These are phyloP conservation scores for Chromoteleia sp. DNA, from an alignment of 2,888 invertebrate species.

Conservation along the genomic window DNA sequence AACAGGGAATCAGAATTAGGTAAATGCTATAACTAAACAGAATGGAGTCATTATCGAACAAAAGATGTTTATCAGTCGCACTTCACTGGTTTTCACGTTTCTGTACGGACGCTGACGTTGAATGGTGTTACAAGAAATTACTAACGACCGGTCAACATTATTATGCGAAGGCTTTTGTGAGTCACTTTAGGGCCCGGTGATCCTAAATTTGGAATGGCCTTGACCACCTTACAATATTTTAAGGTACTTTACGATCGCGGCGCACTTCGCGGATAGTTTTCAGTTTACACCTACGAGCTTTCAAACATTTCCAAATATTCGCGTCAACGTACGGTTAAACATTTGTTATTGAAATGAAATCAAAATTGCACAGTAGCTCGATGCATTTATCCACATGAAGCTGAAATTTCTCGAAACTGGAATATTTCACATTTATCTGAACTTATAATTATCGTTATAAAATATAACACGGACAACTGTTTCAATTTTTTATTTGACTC, in stretches of 20 bases:
- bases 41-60: slow-evolving; percentile 65
- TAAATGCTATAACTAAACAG: slow-evolving; percentile 62
- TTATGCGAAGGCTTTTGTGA: slow-evolving; percentile 55
- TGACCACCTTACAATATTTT: slow-evolving; percentile 63
- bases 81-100: slow-evolving; percentile 61
- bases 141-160: slow-evolving; percentile 60
- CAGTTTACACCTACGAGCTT: slow-evolving; percentile 15
- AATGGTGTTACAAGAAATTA: slow-evolving; percentile 63
- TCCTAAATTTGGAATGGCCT: slow-evolving; percentile 64
- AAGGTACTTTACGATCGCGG: slow-evolving; percentile 48
- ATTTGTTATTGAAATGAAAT: no score
- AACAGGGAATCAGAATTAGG: slow-evolving; percentile 64
- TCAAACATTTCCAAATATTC: not conserved
- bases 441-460: slow-evolving; percentile 1
- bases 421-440: not conserved
- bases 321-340: no score
- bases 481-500: slow-evolving; percentile 10
- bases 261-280: slow-evolving; percentile 35
- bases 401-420: not conserved
- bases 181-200: slow-evolving; percentile 48
- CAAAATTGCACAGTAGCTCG: no score
- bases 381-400: no score
- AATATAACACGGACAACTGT: not conserved
- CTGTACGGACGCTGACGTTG: slow-evolving; percentile 34
- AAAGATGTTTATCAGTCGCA: slow-evolving; percentile 66